Percentiles rank a stretch among this genome's conserved stretches.
Evolutionary conservation across 1,140 invertebrate genomes (phyloP).

Genomic region (Cherax quadricarinatus): DNA sequence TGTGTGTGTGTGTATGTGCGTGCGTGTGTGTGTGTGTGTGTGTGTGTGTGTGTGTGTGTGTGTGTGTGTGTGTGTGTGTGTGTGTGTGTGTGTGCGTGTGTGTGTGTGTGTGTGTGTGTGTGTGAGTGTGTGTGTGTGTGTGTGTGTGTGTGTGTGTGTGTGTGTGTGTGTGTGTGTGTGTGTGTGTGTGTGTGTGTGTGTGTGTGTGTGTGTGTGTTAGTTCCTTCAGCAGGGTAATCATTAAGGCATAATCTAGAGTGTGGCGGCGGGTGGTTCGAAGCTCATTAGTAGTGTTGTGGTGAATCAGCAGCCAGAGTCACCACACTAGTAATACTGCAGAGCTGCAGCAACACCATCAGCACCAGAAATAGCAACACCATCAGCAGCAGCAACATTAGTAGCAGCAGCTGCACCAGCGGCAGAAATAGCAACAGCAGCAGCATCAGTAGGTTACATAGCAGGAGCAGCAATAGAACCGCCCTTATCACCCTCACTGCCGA

Average conservation of each 20-base stretch:
- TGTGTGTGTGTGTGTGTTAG: neutral
- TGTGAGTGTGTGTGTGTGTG: neutral
- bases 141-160: conserved; percentile 25
- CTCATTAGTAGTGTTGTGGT: neutral
- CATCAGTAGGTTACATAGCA: too few species aligned
- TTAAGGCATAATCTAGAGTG: neutral
- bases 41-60: neutral
- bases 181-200: neutral
- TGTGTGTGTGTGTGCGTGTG: conserved; percentile 47
- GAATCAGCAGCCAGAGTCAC: neutral
- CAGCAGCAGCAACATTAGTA: too few species aligned
- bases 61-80: neutral
- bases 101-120: neutral
- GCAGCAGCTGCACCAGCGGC: too few species aligned
- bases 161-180: conserved; percentile 35
- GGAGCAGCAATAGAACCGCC: too few species aligned
- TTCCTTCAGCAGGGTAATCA: neutral
- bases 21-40: conserved; percentile 24
- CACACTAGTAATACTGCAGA: too few species aligned
- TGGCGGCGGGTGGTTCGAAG: neutral
- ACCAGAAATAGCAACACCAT: too few species aligned
- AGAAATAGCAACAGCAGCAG: too few species aligned
- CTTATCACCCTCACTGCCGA: too few species aligned
- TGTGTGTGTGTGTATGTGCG: conserved; percentile 45
- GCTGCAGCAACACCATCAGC: too few species aligned